Conservation (phyloP, 2,113 vertebrate genomes). For the Tragelaphus buxtoni region DNA sequence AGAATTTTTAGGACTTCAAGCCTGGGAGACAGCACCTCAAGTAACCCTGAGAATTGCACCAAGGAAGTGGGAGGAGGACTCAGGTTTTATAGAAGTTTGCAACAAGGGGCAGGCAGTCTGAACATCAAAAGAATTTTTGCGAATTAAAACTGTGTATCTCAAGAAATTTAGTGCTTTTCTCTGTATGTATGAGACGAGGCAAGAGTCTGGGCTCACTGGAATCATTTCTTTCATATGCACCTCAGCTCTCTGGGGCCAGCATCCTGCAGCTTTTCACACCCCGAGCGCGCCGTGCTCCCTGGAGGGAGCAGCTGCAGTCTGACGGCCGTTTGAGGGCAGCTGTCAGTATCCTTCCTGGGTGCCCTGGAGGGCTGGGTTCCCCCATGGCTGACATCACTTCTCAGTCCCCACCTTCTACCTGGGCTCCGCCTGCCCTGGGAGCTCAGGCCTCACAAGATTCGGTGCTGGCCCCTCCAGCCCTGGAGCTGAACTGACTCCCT, state of each 20-base stretch:
- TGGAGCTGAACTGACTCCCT: background rate
- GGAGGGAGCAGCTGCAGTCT: background rate
- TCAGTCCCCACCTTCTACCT: background rate
- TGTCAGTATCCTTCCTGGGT: background rate
- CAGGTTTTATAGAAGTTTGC: background rate
- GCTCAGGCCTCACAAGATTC: background rate
- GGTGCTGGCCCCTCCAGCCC: background rate
- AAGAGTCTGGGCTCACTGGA: background rate
- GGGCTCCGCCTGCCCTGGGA: background rate
- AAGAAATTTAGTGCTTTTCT: background rate
- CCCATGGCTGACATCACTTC: background rate
- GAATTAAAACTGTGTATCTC: background rate
- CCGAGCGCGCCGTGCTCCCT: accelerated
- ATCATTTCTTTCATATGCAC: accelerated
- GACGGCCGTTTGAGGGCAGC: background rate
- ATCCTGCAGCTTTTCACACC: background rate
- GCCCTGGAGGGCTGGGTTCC: background rate
- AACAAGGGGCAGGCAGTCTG: background rate
- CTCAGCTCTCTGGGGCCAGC: background rate
- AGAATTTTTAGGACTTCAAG: background rate
- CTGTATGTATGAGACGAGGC: background rate
- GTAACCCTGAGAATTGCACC: background rate
- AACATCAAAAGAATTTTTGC: background rate
- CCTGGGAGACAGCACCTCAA: background rate
- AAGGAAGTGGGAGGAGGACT: background rate